Conservation (phyloP, 2,888 invertebrate species). For the Trissolcus brochymenae region DNA sequence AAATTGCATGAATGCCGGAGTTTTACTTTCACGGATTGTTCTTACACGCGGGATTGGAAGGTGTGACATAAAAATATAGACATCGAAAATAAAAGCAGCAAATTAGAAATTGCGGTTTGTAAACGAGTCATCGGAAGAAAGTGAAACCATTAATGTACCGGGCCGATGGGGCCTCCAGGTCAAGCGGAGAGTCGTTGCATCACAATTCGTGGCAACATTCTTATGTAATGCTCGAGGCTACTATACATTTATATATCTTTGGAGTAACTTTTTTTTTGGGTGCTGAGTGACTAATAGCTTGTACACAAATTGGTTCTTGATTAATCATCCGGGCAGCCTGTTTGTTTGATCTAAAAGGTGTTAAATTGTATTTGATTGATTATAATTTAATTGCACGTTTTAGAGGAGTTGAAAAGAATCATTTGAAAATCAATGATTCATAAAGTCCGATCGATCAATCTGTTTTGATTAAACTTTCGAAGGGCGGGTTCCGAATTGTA, state of each 20-base stretch:
- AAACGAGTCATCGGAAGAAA: conserved; percentile 59
- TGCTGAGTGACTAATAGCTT: conserved; percentile 30
- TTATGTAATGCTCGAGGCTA: conserved; percentile 65
- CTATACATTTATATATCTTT: conserved; percentile 54
- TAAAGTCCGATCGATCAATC: too few relatives aligned
- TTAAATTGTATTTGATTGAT: too few relatives aligned
- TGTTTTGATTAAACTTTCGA: too few relatives aligned
- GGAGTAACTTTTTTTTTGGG: neutral
- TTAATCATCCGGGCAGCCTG: conserved; percentile 29
- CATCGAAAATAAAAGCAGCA: conserved; percentile 9
- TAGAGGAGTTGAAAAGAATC: too few relatives aligned
- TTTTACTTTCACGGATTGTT: conserved; percentile 45
- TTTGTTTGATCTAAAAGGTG: neutral
- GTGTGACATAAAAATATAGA: conserved; percentile 4
- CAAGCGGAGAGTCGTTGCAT: conserved; percentile 60
- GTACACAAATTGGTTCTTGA: conserved; percentile 25
- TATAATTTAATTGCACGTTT: too few relatives aligned
- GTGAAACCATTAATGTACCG: conserved; percentile 59
- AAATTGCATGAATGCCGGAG: conserved; percentile 45
- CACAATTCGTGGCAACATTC: conserved; percentile 62
- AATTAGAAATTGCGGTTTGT: conserved; percentile 48
- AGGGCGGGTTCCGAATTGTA: too few relatives aligned
- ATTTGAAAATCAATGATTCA: too few relatives aligned
- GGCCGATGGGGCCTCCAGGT: conserved; percentile 49
- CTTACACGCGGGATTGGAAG: neutral